A percentile compares a stretch with the other conserved stretches of the same genome.
Evolutionary conservation across 2,888 invertebrate species (phyloP).

Genomic region (Xanthorhoe designata): DNA sequence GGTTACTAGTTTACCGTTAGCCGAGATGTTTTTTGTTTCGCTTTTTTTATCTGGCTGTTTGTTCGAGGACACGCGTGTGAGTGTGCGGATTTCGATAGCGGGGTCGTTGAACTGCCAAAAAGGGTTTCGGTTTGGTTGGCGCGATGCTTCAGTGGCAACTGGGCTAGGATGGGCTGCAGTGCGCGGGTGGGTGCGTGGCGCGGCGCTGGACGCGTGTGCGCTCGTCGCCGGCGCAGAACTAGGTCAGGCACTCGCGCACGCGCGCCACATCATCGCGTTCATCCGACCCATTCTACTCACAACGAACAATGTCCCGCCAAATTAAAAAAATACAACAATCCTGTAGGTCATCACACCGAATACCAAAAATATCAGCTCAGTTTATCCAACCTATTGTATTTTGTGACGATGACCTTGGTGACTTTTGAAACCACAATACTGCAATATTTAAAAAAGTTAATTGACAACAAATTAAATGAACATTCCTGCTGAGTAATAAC

Average conservation of each 20-base stretch:
- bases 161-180: slow-evolving; percentile 63
- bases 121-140: slow-evolving; percentile 77
- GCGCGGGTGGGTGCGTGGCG: slow-evolving; percentile 57
- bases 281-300: slow-evolving; percentile 42
- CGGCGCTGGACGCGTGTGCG: slow-evolving; percentile 59
- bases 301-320: slow-evolving; percentile 29
- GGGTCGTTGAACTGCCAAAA: slow-evolving; percentile 81
- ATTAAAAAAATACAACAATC: slow-evolving; percentile 14
- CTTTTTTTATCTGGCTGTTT: slow-evolving; percentile 74
- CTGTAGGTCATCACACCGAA: slow-evolving; percentile 4
- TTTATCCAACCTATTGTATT: slow-evolving; percentile 12
- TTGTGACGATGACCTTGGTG: slow-evolving; percentile 45
- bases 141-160: slow-evolving; percentile 66
- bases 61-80: slow-evolving; percentile 75
- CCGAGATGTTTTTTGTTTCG: slow-evolving; percentile 74
- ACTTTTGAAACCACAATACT: slow-evolving; percentile 36
- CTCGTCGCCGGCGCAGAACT: slow-evolving; percentile 70
- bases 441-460: slow-evolving; percentile 38
- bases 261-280: slow-evolving; percentile 66
- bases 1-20: slow-evolving; percentile 76
- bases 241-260: slow-evolving; percentile 78
- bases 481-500: slow-evolving; percentile 27
- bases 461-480: slow-evolving; percentile 35
- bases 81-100: slow-evolving; percentile 85
- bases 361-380: slow-evolving; percentile 14